Conservation (phyloP, 2,797 vertebrate species). For the Pyrrhura leucotis region DNA sequence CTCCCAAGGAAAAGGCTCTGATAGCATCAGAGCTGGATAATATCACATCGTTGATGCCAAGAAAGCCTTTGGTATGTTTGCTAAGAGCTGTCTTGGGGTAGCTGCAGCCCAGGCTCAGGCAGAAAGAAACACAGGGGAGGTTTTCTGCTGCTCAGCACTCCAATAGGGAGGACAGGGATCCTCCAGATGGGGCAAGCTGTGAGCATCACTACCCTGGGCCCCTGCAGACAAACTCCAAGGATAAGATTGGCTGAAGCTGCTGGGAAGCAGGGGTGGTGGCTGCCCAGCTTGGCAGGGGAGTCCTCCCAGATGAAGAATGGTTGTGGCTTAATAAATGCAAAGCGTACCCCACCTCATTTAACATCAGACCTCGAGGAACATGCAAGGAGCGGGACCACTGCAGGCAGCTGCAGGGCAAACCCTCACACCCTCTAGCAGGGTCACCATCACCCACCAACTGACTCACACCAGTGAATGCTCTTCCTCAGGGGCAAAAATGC, state of each 20-base stretch:
- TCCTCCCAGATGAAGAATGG: neutral
- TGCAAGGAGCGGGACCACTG: neutral
- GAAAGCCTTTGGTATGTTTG: neutral
- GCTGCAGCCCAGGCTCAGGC: neutral
- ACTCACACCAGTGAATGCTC: neutral
- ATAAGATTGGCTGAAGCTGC: neutral
- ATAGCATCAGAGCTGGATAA: neutral
- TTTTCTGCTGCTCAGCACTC: neutral
- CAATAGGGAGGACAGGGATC: fast-evolving
- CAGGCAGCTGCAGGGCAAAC: neutral
- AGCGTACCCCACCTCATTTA: neutral
- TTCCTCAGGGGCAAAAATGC: neutral
- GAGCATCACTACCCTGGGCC: neutral
- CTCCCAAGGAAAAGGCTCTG: neutral
- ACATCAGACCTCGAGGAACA: fast-evolving
- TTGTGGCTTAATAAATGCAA: neutral
- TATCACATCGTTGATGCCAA: neutral
- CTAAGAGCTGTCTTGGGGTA: neutral
- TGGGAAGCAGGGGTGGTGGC: fast-evolving
- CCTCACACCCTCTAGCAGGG: neutral
- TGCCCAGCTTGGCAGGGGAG: neutral
- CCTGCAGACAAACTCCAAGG: neutral
- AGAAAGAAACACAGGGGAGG: neutral
- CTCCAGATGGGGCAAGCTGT: neutral
- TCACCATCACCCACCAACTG: neutral